phyloP scores from a whole-genome alignment of 2,888 invertebrate species.

The Ariolimax columbianus region DNA sequence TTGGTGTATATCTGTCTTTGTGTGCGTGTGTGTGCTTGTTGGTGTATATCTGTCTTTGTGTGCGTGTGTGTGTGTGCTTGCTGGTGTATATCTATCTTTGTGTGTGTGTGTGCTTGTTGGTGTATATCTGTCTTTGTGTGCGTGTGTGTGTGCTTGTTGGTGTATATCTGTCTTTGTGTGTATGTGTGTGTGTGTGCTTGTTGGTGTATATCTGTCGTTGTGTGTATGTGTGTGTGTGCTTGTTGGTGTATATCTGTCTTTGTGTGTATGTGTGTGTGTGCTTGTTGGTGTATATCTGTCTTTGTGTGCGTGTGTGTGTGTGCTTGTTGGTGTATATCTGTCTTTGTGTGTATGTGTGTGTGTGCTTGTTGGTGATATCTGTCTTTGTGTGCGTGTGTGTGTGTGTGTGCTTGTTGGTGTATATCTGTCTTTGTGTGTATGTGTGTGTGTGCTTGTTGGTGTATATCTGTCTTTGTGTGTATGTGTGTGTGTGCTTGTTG shows the following conservation, averaged over 20 bases:
- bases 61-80: too few species aligned
- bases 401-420: background rate
- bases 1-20: background rate
- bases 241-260: background rate
- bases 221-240: constrained; percentile 68
- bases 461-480: background rate
- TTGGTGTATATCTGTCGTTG: too few species aligned
- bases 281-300: background rate
- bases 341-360: constrained; percentile 78
- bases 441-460: background rate
- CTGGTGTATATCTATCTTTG: too few species aligned
- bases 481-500: background rate
- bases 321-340: too few species aligned
- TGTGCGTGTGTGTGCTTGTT: background rate
- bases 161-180: background rate
- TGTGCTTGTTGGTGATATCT: background rate
- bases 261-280: background rate
- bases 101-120: background rate
- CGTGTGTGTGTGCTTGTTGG: background rate
- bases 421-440: constrained; percentile 76
- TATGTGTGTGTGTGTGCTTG: too few species aligned
- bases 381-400: background rate
- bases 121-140: background rate
- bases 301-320: too few species aligned
- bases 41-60: background rate